Conservation (phyloP, 2,888 invertebrate species). For the Formica aserva region DNA sequence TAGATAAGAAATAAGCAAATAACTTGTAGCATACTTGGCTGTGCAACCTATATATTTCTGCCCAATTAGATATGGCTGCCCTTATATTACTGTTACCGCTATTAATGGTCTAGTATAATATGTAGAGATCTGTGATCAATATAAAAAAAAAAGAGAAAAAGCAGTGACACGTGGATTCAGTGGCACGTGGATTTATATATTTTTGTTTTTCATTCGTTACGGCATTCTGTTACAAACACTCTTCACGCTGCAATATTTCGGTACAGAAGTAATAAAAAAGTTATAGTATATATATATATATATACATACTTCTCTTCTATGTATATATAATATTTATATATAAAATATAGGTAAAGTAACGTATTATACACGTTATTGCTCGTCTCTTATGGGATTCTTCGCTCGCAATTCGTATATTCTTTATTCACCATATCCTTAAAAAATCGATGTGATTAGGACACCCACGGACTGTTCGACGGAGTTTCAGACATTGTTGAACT, state of each 20-base stretch:
- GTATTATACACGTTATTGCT: conserved; percentile 51
- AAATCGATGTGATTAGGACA: background rate
- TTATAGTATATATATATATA: conserved; percentile 60
- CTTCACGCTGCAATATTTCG: conserved; percentile 72
- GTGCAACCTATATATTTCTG: background rate
- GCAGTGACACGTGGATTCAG: conserved; percentile 65
- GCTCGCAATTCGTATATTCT: conserved; percentile 15
- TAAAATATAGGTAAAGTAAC: conserved; percentile 43
- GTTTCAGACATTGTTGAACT: background rate
- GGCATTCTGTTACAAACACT: conserved; percentile 80
- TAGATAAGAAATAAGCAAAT: background rate
- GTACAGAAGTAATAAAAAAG: conserved; percentile 78
- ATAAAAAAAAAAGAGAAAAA: conserved; percentile 47
- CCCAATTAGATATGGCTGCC: background rate
- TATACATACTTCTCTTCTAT: background rate
- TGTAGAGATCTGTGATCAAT: background rate
- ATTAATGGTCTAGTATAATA: no score
- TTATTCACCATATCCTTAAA: background rate
- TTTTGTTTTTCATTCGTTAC: conserved; percentile 74
- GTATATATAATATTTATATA: conserved; percentile 49
- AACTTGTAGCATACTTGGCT: background rate
- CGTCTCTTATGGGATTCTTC: conserved; percentile 31
- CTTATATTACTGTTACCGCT: background rate
- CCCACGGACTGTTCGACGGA: background rate
- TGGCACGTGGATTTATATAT: conserved; percentile 71